Percentiles rank a stretch among this genome's conserved stretches.
These are phyloP conservation scores for Sinocyclocheilus grahami DNA, from an alignment of 2,113 vertebrate species.

Conservation along the genomic window DNA sequence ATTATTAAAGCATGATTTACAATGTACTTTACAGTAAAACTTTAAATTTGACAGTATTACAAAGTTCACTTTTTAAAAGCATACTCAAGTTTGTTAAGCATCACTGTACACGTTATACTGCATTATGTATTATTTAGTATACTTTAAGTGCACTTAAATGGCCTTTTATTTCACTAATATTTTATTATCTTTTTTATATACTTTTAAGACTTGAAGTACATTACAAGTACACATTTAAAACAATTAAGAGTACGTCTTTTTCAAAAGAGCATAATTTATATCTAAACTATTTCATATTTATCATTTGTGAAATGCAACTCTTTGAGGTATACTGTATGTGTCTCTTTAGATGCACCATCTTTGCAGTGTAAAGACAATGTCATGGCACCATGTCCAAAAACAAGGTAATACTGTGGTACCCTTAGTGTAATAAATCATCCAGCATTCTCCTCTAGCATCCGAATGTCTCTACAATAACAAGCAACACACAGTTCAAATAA, in stretches of 20 bases:
- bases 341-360: not conserved
- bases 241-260: not conserved
- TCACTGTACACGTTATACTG: too few relatives aligned
- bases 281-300: not conserved
- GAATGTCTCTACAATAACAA: constrained; percentile 2
- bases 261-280: not conserved
- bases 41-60: too few relatives aligned
- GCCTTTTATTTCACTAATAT: too few relatives aligned
- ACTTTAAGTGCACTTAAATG: too few relatives aligned
- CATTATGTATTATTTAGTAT: too few relatives aligned
- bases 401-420: not conserved
- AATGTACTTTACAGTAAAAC: too few relatives aligned
- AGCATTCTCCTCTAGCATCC: constrained; percentile 1
- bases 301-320: not conserved
- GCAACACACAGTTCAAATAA: constrained; percentile 10
- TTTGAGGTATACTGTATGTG: not conserved
- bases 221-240: not conserved
- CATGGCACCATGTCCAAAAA: not conserved
- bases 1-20: too few relatives aligned
- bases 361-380: not conserved
- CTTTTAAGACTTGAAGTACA: not conserved
- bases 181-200: not conserved
- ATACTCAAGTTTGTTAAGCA: too few relatives aligned
- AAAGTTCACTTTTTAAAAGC: too few relatives aligned
- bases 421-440: not conserved